Base-by-base conservation (phyloP, 2,888 invertebrate genomes). In the Ceraclea dissimilis region DNA sequence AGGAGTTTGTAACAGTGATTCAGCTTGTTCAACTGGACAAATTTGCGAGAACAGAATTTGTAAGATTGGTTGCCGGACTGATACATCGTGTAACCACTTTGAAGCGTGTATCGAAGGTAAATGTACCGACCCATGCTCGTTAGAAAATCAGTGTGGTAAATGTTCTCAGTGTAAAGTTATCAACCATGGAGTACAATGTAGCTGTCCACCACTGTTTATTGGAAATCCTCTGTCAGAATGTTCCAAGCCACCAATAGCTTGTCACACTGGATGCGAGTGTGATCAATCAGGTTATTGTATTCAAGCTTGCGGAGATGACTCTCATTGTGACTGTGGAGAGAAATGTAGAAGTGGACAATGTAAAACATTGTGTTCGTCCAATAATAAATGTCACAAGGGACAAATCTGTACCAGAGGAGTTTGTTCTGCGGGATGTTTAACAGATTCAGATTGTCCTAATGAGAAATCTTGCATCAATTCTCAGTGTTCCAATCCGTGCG, bases 1-100 rank as follows among this genome's bases (percentile, higher is more conserved):
- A 70, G 79, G 86, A 1, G 85, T 93, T 26, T 94, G 93, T 67
- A 93, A 92, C 67, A 90, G 86, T 52, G 93, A 94, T 68, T 80
- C 84, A 13, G 84, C 87, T 58, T 94, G 93, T 67, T 82, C 82
- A 18, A 76, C 81, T 13, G 86, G 88, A 63, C 89, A 92, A 71
- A 91, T 94, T 65, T 94, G 94, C 67, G 88, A 90, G 69, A 90
- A 88, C 65, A 81, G 92, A 65, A 79, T 93, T 61, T 93, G 93
- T 68, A 84, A 90, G 67, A 82, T 86, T 65, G 94, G 94, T 48
- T 94, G 94, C 67, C 82, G 93, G 58, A 89, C 85, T 66, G 93
- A 93, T 68, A 83, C 84, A 47, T 82, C 85, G 13, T 94, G 39
- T 43, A 49, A 34, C 47, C 19, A 51, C 17, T 49, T 58, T 44